A percentile compares a stretch with the other conserved stretches of the same genome.
Evolutionary conservation across 2,113 vertebrate species (phyloP).

Genomic region (Pachycephala philippinensis): DNA sequence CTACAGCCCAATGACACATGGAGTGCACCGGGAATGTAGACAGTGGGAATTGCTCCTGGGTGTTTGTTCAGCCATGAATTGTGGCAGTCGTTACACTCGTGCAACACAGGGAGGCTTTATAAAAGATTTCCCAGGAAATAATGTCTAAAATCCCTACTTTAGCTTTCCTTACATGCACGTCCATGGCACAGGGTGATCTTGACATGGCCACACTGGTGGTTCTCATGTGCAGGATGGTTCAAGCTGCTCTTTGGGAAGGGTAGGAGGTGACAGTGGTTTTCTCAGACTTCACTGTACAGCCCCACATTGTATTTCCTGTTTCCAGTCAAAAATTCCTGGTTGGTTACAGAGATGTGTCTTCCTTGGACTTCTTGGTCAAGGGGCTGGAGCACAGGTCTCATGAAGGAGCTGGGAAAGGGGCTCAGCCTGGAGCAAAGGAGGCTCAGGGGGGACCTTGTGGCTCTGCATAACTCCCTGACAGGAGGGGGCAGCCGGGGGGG

Average conservation of each 20-base stretch:
- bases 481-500: not conserved
- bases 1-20: not conserved
- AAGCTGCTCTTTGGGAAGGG: not conserved
- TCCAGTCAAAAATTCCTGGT: not conserved
- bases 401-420: not conserved
- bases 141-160: not conserved
- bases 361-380: not conserved
- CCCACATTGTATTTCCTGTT: fast-evolving
- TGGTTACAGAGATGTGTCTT: not conserved
- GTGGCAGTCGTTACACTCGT: not conserved
- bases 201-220: fast-evolving
- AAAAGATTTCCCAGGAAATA: not conserved
- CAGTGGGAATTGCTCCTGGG: not conserved
- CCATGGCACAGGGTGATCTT: not conserved
- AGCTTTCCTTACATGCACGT: not conserved
- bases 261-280: not conserved
- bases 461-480: not conserved
- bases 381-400: too few relatives aligned
- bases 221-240: not conserved
- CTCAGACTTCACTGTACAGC: not conserved
- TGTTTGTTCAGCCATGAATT: not conserved
- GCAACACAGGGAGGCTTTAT: not conserved
- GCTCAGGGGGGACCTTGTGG: not conserved
- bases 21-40: not conserved
- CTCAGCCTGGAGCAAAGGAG: not conserved